Evolutionary conservation across 2,113 vertebrate genomes (phyloP).

Genomic region (Sapayoa aenigma): DNA sequence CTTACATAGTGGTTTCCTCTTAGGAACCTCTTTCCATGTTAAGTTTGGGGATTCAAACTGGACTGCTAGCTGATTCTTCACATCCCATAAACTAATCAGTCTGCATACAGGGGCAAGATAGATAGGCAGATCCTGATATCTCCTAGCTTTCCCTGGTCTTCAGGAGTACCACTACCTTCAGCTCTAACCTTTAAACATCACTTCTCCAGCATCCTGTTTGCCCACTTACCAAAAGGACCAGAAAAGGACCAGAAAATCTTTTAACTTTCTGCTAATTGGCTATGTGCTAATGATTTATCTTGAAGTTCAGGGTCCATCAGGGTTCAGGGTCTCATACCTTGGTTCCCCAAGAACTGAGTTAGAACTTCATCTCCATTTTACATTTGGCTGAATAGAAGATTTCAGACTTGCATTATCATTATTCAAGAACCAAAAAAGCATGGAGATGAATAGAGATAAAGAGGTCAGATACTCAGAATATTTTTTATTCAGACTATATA

Average conservation of each 20-base stretch:
- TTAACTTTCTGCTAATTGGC: background rate
- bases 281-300: background rate
- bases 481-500: background rate
- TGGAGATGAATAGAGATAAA: background rate
- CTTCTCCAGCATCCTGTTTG: background rate
- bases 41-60: accelerated
- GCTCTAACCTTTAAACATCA: background rate
- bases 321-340: accelerated
- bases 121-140: background rate
- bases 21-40: background rate
- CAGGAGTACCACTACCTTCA: background rate
- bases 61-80: background rate
- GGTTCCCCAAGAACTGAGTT: background rate
- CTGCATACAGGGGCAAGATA: background rate
- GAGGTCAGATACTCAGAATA: background rate
- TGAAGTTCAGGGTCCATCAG: background rate
- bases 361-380: background rate
- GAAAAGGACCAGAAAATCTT: background rate
- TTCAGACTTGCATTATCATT: background rate
- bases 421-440: background rate
- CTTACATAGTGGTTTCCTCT: background rate
- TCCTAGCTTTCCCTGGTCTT: background rate
- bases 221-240: background rate
- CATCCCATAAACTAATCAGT: background rate
- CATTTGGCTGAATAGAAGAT: background rate